Evolutionary conservation across 2,888 invertebrate genomes (phyloP).

Genomic region (Oligia strigilis): DNA sequence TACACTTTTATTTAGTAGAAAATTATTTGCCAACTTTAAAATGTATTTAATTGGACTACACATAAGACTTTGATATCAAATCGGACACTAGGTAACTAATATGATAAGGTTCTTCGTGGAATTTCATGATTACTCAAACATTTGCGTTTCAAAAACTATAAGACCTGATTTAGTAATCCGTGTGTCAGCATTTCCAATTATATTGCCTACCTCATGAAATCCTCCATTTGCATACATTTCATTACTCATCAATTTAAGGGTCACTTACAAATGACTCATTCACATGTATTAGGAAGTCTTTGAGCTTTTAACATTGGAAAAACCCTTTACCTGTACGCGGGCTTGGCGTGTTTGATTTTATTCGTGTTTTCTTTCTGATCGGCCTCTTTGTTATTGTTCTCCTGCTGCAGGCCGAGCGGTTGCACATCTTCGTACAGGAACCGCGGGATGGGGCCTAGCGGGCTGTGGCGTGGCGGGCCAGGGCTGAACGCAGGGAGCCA

Average conservation of each 20-base stretch:
- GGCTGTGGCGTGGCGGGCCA: slow-evolving; percentile 89
- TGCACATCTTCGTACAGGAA: slow-evolving; percentile 89
- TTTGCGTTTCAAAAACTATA: slow-evolving; percentile 13
- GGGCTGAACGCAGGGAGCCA: slow-evolving; percentile 90
- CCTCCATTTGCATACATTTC: slow-evolving; percentile 36
- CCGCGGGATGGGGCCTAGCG: slow-evolving; percentile 87
- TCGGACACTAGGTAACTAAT: slow-evolving; percentile 19
- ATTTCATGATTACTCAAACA: slow-evolving; percentile 25
- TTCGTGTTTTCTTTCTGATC: slow-evolving; percentile 86
- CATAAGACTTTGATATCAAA: slow-evolving; percentile 40
- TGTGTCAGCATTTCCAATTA: slow-evolving; percentile 59
- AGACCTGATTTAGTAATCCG: slow-evolving; percentile 36
- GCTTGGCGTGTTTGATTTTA: slow-evolving; percentile 90
- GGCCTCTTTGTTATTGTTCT: slow-evolving; percentile 87
- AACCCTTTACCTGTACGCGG: slow-evolving; percentile 89
- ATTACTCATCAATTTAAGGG: slow-evolving; percentile 68
- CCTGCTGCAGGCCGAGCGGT: slow-evolving; percentile 82
- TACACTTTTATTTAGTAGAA: slow-evolving; percentile 2
- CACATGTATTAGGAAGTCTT: slow-evolving; percentile 61
- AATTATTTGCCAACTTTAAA: slow-evolving; percentile 1
- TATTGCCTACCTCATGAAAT: slow-evolving; percentile 44
- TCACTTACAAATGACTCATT: slow-evolving; percentile 70
- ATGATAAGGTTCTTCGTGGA: slow-evolving; percentile 46
- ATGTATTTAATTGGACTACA: slow-evolving; percentile 17
- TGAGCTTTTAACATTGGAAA: slow-evolving; percentile 66